Conservation (phyloP, 1,140 invertebrate species). For the Halesus radiatus region DNA sequence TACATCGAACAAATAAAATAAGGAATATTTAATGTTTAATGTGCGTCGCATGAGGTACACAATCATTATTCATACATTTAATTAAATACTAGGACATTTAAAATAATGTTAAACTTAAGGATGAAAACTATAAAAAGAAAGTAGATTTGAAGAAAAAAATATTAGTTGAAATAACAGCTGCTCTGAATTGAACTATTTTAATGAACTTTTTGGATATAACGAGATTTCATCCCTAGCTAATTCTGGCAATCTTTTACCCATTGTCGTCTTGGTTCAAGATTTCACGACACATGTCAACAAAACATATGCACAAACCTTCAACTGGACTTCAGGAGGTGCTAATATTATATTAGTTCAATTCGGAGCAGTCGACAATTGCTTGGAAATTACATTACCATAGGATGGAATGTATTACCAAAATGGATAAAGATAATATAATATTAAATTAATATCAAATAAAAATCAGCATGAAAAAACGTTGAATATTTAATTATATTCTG, state of each 20-base stretch:
- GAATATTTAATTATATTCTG: too few relatives aligned
- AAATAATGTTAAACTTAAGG: background rate
- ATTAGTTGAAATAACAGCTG: conserved; percentile 4
- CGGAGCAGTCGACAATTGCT: background rate
- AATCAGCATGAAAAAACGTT: background rate
- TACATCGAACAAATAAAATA: conserved; percentile 27
- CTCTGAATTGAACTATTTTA: too few relatives aligned
- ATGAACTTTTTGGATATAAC: too few relatives aligned
- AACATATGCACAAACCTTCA: too few relatives aligned
- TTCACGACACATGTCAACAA: too few relatives aligned
- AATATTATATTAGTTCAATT: too few relatives aligned
- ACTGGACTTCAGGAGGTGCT: too few relatives aligned
- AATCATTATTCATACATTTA: background rate
- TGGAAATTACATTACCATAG: conserved; percentile 23
- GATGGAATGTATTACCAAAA: conserved; percentile 18
- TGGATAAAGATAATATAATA: background rate
- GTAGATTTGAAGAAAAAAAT: background rate
- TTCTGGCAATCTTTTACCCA: too few relatives aligned
- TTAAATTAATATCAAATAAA: background rate
- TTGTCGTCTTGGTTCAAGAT: too few relatives aligned
- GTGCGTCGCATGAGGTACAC: conserved; percentile 1
- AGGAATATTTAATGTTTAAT: conserved; percentile 12
- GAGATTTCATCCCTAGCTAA: too few relatives aligned
- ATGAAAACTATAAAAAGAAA: background rate
- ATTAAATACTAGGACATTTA: background rate